Evolutionary conservation across 2,797 vertebrate genomes (phyloP).

Genomic region (Malurus splendens): DNA sequence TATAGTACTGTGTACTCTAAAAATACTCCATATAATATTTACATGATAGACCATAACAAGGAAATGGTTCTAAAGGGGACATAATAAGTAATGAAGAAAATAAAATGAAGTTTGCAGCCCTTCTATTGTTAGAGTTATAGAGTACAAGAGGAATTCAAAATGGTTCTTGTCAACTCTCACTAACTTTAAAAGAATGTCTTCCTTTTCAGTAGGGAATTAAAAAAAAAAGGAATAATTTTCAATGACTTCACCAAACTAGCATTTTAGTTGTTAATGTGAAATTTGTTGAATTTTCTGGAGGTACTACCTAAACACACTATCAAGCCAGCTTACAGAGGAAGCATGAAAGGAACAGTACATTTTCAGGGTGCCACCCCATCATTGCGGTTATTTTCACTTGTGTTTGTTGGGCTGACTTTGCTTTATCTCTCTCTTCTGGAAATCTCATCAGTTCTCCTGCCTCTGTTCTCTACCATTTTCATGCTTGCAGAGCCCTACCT

Average conservation of each 20-base stretch:
- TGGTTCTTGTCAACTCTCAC: neutral
- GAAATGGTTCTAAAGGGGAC: neutral
- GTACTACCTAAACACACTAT: neutral
- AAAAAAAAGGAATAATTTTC: neutral
- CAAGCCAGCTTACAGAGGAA: neutral
- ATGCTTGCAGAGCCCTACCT: neutral
- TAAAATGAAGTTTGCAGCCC: neutral
- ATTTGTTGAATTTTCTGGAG: neutral
- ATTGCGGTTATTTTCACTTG: neutral
- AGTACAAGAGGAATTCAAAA: neutral
- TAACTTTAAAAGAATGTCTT: neutral
- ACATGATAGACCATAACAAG: neutral
- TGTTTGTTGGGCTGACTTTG: neutral
- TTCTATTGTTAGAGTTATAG: neutral
- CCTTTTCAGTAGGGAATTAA: neutral
- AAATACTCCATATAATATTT: neutral
- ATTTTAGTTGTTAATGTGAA: neutral
- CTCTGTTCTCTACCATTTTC: neutral
- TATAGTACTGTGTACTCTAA: neutral
- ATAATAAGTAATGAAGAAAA: neutral
- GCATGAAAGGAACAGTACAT: rapidly evolving
- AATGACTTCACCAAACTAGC: neutral
- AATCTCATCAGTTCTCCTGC: neutral
- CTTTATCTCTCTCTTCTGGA: neutral
- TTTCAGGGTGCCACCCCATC: neutral